Evolutionary conservation across 2,888 invertebrate species (phyloP).

Genomic region (Ophraella communa): DNA sequence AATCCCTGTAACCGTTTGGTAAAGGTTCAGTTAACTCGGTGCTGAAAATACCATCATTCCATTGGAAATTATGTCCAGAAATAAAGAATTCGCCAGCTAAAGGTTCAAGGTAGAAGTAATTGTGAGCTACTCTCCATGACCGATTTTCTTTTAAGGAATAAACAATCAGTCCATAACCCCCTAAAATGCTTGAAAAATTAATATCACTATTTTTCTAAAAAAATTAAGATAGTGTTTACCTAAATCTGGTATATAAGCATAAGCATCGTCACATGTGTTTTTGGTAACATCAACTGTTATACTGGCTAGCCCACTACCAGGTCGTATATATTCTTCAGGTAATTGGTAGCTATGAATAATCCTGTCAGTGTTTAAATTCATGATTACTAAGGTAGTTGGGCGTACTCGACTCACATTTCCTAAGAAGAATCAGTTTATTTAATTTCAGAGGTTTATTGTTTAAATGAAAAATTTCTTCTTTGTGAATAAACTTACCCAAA

Average conservation of each 20-base stretch:
- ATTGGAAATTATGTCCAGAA: constrained; percentile 74
- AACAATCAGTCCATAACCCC: constrained; percentile 67
- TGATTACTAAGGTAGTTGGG: constrained; percentile 69
- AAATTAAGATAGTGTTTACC: constrained; percentile 28
- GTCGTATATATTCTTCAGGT: constrained; percentile 59
- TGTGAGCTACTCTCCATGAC: constrained; percentile 75
- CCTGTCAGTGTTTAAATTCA: constrained; percentile 70
- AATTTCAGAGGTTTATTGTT: too few species aligned
- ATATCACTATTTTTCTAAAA: not conserved
- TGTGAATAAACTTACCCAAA: constrained; percentile 61
- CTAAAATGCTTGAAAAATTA: constrained; percentile 26
- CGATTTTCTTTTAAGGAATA: constrained; percentile 51
- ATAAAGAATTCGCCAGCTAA: constrained; percentile 70
- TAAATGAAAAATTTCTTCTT: too few species aligned
- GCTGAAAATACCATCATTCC: constrained; percentile 83
- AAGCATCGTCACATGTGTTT: constrained; percentile 68
- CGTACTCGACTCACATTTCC: constrained; percentile 62
- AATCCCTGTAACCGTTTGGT: constrained; percentile 65
- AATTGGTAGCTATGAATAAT: constrained; percentile 67
- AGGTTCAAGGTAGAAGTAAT: constrained; percentile 78
- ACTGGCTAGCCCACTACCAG: constrained; percentile 67
- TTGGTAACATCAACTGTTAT: constrained; percentile 71
- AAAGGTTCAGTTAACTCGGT: constrained; percentile 66
- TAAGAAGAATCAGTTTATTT: constrained; percentile 45
- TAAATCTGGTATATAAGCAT: constrained; percentile 74